A percentile compares a stretch with the other conserved stretches of the same genome.
These are phyloP conservation scores for Metacarcinus magister DNA, from an alignment of 2,888 invertebrate genomes.

Conservation along the genomic window DNA sequence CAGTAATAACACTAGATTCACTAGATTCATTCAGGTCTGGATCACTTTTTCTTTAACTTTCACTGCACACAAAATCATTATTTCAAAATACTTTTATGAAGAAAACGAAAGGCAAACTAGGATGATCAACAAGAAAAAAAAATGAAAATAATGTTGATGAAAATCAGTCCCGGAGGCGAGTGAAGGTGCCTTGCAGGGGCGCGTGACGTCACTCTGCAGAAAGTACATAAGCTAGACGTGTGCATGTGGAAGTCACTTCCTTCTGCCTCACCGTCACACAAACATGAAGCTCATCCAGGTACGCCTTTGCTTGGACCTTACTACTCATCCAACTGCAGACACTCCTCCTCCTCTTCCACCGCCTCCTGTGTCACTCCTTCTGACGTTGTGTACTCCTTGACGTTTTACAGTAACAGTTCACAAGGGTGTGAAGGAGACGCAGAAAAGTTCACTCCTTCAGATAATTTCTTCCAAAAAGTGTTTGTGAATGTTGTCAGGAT, in stretches of 20 bases:
- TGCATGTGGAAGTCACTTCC: background rate
- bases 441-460: background rate
- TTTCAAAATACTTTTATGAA: background rate
- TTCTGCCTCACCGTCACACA: conserved; percentile 8
- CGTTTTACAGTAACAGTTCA: too few species aligned
- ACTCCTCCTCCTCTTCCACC: background rate
- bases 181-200: background rate
- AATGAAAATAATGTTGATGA: background rate
- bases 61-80: background rate
- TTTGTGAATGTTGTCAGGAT: too few species aligned
- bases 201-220: background rate
- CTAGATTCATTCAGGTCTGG: background rate
- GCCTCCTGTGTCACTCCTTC: background rate
- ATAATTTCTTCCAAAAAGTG: too few species aligned
- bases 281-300: background rate
- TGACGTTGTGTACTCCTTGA: too few species aligned
- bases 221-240: too few species aligned
- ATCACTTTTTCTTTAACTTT: too few species aligned
- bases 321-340: too few species aligned
- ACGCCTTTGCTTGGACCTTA: background rate
- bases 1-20: background rate
- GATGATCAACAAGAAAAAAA: background rate
- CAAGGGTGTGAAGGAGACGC: too few species aligned
- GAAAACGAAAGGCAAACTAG: background rate
- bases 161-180: background rate